Percentiles rank a stretch among this genome's conserved stretches.
phyloP scores from a whole-genome alignment of 2,113 vertebrate genomes.

The Ameiurus melas region DNA sequence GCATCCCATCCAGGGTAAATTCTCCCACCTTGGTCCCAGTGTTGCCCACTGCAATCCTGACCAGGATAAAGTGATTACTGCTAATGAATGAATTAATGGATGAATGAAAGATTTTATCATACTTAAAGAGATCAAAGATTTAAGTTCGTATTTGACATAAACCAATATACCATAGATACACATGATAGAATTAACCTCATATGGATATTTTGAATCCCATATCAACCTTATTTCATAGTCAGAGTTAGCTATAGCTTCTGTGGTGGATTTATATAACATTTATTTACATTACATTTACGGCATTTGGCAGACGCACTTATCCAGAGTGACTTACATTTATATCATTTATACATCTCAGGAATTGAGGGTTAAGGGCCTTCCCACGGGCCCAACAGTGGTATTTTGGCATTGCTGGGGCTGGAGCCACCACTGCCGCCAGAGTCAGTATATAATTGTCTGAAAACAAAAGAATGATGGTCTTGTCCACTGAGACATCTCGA shows the following conservation, averaged over 20 bases:
- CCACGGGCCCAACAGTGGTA: too few relatives aligned
- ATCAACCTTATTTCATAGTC: not conserved
- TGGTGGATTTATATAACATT: not conserved
- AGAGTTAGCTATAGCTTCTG: not conserved
- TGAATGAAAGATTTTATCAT: not conserved
- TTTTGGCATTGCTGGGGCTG: too few relatives aligned
- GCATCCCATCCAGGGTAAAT: not conserved
- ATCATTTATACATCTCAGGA: too few relatives aligned
- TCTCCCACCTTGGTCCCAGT: not conserved
- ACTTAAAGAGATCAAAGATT: not conserved
- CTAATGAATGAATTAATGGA: not conserved
- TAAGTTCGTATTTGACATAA: not conserved
- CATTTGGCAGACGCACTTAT: too few relatives aligned
- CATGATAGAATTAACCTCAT: not conserved
- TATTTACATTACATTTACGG: too few relatives aligned
- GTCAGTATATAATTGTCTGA: not conserved
- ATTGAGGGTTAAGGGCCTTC: too few relatives aligned
- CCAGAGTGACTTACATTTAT: too few relatives aligned
- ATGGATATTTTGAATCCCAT: not conserved
- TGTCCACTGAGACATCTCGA: not conserved
- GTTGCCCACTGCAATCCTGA: not conserved
- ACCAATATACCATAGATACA: not conserved
- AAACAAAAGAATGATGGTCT: not conserved
- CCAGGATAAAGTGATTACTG: not conserved
- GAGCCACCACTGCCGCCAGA: too few relatives aligned